Conservation (phyloP, 2,888 invertebrate species). For the Tinea pellionella region DNA sequence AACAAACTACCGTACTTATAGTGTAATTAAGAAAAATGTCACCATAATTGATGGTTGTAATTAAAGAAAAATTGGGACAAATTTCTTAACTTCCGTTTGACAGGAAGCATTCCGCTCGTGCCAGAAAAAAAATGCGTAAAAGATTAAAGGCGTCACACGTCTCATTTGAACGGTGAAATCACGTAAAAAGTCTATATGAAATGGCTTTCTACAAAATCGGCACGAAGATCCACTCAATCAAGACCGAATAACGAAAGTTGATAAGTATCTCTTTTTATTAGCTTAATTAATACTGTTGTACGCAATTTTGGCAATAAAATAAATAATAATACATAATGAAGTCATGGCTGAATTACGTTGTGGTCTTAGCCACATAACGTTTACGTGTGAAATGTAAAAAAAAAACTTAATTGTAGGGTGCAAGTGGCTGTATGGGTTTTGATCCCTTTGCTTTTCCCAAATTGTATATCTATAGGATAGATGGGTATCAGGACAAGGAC, state of each 20-base stretch:
- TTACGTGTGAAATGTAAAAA: no score
- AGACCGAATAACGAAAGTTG: slow-evolving; percentile 5
- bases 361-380: background rate
- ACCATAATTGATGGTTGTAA: no score
- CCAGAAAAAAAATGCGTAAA: background rate
- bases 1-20: no score
- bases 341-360: background rate
- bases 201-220: slow-evolving; percentile 16
- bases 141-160: background rate
- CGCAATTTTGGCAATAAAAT: background rate
- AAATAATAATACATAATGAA: background rate
- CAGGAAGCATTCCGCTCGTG: background rate
- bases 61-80: background rate
- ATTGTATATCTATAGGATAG: no score
- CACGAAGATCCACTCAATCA: slow-evolving; percentile 13
- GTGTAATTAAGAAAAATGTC: no score
- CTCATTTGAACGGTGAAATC: slow-evolving; percentile 1
- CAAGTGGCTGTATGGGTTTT: no score
- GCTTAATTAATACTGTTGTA: background rate
- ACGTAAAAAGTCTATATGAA: background rate
- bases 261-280: slow-evolving; percentile 1
- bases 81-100: background rate
- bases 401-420: no score
- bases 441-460: no score
- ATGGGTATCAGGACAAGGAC: no score